Evolutionary conservation across 2,888 invertebrate genomes (phyloP).

Genomic region (Xestia xanthographa): DNA sequence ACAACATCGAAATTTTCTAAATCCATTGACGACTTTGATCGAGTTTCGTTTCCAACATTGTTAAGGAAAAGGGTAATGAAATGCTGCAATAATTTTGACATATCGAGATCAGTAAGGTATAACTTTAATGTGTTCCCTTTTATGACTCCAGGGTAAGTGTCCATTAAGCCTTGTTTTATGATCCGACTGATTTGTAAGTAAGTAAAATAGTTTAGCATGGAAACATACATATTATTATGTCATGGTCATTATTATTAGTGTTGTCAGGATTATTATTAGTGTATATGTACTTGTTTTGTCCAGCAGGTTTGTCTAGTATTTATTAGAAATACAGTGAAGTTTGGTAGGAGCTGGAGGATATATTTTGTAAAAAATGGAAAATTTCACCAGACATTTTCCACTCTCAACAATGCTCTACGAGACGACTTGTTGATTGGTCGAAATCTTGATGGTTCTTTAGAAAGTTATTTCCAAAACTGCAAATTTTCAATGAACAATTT

Average conservation of each 20-base stretch:
- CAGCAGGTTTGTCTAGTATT: slow-evolving; percentile 1
- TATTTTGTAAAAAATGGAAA: no score
- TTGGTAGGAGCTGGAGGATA: background rate
- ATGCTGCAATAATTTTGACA: slow-evolving; percentile 22
- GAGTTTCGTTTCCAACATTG: background rate
- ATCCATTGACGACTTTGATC: slow-evolving; percentile 55
- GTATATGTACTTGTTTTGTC: background rate
- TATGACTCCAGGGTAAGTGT: slow-evolving; percentile 77
- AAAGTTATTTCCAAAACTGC: background rate
- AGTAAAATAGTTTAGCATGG: slow-evolving; percentile 57
- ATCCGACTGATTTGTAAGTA: slow-evolving; percentile 67
- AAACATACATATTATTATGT: slow-evolving; percentile 37
- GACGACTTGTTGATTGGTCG: background rate
- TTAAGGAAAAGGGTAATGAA: slow-evolving; percentile 46
- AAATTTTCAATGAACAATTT: background rate
- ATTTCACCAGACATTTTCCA: background rate
- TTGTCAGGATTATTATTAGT: slow-evolving; percentile 11
- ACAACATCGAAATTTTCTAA: slow-evolving; percentile 24
- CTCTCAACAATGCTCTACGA: background rate
- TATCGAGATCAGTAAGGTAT: slow-evolving; percentile 48
- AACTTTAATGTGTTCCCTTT: slow-evolving; percentile 66
- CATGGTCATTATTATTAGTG: slow-evolving; percentile 10
- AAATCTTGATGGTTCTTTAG: background rate
- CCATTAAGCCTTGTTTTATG: slow-evolving; percentile 81
- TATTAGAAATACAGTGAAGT: background rate